phyloP scores from a whole-genome alignment of 1,140 invertebrate genomes.

The Eueides isabella region DNA sequence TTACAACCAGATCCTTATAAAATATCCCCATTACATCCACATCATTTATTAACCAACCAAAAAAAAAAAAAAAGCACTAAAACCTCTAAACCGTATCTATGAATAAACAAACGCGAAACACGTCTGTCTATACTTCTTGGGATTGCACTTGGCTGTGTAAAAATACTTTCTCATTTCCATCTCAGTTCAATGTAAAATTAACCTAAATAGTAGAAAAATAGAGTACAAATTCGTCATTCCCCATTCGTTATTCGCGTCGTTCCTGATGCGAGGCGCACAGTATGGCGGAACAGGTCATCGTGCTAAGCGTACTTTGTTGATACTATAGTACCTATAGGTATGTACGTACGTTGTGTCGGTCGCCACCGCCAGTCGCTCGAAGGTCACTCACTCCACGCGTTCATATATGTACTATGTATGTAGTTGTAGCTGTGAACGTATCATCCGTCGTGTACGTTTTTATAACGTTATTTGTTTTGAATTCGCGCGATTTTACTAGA shows the following conservation, averaged over 20 bases:
- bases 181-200: background rate
- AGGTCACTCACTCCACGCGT: slow-evolving; percentile 58
- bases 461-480: slow-evolving; percentile 4
- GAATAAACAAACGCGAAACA: slow-evolving; percentile 9
- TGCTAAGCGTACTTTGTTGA: slow-evolving; percentile 59
- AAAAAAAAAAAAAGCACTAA: background rate
- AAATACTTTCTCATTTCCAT: slow-evolving; percentile 41
- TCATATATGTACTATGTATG: slow-evolving; percentile 23
- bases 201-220: background rate
- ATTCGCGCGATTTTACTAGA: background rate
- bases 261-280: slow-evolving; percentile 48
- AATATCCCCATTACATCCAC: background rate
- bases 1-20: no score
- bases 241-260: slow-evolving; percentile 31
- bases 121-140: slow-evolving; percentile 48
- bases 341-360: slow-evolving; percentile 47
- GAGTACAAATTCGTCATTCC: background rate
- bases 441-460: background rate
- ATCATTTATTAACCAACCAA: background rate
- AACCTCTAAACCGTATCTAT: background rate
- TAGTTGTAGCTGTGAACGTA: slow-evolving; percentile 9
- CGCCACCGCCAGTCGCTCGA: slow-evolving; percentile 60
- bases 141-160: slow-evolving; percentile 47
- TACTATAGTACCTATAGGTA: slow-evolving; percentile 36
- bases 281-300: slow-evolving; percentile 68